Conservation (phyloP, 2,113 vertebrate species). For the Piprites chloris region DNA sequence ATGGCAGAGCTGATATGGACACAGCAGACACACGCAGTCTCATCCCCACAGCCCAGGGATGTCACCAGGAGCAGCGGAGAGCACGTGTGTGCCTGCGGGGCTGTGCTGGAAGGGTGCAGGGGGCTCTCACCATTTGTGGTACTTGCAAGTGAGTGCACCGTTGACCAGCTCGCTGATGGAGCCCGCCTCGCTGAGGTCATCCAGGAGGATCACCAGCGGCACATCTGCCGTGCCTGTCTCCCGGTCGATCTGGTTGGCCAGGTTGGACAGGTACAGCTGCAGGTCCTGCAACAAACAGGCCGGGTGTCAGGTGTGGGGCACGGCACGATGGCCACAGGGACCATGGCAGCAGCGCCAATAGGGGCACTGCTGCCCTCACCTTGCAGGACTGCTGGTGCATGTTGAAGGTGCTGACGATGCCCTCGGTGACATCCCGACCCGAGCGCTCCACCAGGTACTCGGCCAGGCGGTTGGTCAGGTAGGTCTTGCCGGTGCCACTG, state of each 20-base stretch:
- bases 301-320: accelerated
- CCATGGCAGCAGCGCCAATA: accelerated
- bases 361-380: constrained; percentile 60
- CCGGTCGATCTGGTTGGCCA: constrained; percentile 93
- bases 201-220: constrained; percentile 89
- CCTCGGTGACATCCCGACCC: constrained; percentile 75
- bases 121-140: constrained; percentile 91
- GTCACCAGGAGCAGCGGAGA: accelerated
- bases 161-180: constrained; percentile 92
- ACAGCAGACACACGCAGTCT: accelerated
- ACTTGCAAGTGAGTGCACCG: constrained; percentile 94
- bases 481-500: constrained; percentile 93
- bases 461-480: constrained; percentile 88
- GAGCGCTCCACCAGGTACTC: constrained; percentile 92
- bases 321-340: accelerated
- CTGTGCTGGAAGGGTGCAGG: accelerated
- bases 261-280: constrained; percentile 91
- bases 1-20: background rate
- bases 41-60: background rate
- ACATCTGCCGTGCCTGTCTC: constrained; percentile 82
- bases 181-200: constrained; percentile 87
- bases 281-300: constrained; percentile 78
- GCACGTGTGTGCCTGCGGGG: accelerated
- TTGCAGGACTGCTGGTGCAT: constrained; percentile 96
- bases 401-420: constrained; percentile 88